These are phyloP conservation scores for Aythya fuligula DNA, from an alignment of 2,797 vertebrate species.

Conservation along the genomic window DNA sequence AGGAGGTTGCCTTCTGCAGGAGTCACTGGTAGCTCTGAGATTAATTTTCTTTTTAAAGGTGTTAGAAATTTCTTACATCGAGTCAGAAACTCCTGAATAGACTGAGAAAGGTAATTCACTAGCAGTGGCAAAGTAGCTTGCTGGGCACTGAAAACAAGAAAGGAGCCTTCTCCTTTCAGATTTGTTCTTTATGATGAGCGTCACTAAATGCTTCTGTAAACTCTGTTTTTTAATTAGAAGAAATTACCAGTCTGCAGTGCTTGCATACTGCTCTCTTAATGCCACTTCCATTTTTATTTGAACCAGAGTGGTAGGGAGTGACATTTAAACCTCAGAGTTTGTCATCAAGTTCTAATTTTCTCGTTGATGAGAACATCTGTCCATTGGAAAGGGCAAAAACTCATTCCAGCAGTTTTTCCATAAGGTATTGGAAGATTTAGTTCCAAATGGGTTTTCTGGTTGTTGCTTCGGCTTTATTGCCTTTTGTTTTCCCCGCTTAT, in stretches of 20 bases:
- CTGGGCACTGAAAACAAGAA: neutral
- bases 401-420: neutral
- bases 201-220: constrained; percentile 8
- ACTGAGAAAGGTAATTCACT: neutral
- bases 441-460: neutral
- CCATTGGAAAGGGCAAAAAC: constrained; percentile 17
- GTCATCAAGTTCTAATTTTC: constrained; percentile 50
- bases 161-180: neutral
- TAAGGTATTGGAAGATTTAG: neutral
- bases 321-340: constrained; percentile 39
- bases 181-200: neutral
- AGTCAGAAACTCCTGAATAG: neutral
- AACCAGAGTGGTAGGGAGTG: neutral
- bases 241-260: neutral
- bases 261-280: constrained; percentile 4
- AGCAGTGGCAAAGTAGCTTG: neutral
- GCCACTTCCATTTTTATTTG: constrained; percentile 23
- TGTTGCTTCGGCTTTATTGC: neutral
- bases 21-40: neutral
- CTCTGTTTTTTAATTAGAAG: constrained; percentile 10
- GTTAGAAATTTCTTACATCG: neutral
- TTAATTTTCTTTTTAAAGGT: neutral
- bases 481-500: neutral
- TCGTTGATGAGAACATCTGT: constrained; percentile 26
- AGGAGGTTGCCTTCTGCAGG: neutral